Evolutionary conservation across 2,888 invertebrate species (phyloP), one percentile per base, ranked within the genome.

Genomic region (Lottia gigantea): DNA sequence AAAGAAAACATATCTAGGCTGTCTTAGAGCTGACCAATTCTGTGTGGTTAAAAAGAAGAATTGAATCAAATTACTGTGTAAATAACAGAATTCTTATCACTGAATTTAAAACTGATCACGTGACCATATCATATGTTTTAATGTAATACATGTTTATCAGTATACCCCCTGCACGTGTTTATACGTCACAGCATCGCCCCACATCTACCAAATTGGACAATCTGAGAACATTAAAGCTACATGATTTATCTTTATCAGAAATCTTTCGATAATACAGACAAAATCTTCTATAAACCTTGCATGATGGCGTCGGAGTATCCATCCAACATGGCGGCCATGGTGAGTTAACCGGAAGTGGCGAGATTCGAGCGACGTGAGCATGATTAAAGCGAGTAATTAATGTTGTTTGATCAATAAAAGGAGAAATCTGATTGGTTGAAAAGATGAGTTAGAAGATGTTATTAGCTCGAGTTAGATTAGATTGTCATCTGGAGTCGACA

Each of bases 351-450:
- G 55, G 55, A 55, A 55, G 55, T 55, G 55, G 55, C 23, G 55
- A 23, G 55, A 55, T 23, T 55, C 55, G 11, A 55, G 55, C 55
- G 19, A 55, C 23, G 55, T 55, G 55, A 55, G 23, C 23, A 23
- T 55, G 55, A 55, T 55, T 55, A 55, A 23, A 55, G 23, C 19
- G 14, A 55, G 55, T 55, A 55, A 55, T 55, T 55, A 55, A 55
- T 55, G 55, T n/a, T 55, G 55, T 55, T 55, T 55, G 55, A 55
- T 55, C 55, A 55, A 55, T 55, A 55, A 14, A 55, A 55, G 55
- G 8, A 23, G 12, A 23, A 8, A 55, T 55, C 14, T 55, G 55
- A 55, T 55, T 55, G 55, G 55, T 14, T 55, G 19, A 23, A 23
- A 23, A 40, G 19, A 23, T 55, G 12, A 19, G 19, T 23, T 55